Evolutionary conservation across 2,888 invertebrate species (phyloP).

Genomic region (Nephrotoma appendiculata): DNA sequence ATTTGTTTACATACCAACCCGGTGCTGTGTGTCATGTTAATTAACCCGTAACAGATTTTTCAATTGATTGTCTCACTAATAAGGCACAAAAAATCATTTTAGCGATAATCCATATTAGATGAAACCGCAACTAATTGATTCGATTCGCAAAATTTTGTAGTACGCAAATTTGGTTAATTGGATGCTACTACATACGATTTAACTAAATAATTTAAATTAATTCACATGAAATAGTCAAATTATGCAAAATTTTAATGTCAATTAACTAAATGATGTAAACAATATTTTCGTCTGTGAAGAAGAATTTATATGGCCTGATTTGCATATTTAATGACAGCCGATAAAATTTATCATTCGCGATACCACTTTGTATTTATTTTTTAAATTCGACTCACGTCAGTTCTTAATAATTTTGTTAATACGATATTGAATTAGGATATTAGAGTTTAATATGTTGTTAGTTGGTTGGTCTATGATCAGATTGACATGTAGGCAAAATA

Average conservation of each 20-base stretch:
- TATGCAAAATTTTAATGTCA: not conserved
- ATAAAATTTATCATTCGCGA: not conserved
- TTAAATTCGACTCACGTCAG: not conserved
- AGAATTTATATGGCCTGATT: not conserved
- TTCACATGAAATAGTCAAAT: not conserved
- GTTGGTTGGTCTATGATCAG: no score
- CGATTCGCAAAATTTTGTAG: not conserved
- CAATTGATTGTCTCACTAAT: not conserved
- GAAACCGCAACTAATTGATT: not conserved
- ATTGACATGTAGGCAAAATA: no score
- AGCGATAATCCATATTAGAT: not conserved
- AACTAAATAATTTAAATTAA: not conserved
- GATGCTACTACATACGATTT: not conserved
- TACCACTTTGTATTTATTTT: not conserved
- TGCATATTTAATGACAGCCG: not conserved
- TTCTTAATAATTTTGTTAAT: not conserved
- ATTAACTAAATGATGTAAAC: not conserved
- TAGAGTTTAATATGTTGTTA: no score
- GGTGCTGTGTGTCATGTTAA: not conserved
- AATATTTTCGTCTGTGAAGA: not conserved
- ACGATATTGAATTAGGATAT: not conserved
- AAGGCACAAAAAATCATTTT: no score
- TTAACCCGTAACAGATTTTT: not conserved
- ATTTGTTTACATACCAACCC: not conserved
- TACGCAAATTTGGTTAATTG: not conserved